Conservation (phyloP, 2,888 invertebrate genomes). For the Brachypalpus laphriformis region DNA sequence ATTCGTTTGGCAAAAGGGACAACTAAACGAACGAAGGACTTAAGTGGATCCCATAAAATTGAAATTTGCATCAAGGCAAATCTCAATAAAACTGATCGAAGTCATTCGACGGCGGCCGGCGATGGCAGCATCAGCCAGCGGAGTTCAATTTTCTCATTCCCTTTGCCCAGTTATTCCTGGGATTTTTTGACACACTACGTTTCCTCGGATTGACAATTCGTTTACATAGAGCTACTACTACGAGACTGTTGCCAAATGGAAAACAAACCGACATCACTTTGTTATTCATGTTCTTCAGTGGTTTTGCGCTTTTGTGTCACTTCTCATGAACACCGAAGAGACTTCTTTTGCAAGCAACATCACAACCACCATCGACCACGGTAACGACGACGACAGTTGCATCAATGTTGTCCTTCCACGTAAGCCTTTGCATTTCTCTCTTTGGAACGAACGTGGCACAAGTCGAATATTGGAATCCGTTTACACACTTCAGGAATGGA, state of each 20-base stretch:
- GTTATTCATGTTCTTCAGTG: conserved; percentile 72
- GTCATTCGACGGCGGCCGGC: conserved; percentile 45
- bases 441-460: conserved; percentile 20
- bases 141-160: conserved; percentile 17
- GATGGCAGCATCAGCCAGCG: not conserved
- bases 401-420: conserved; percentile 44
- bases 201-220: conserved; percentile 63
- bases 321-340: conserved; percentile 48
- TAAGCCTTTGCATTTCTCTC: conserved; percentile 29
- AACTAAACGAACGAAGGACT: conserved; percentile 63
- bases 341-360: conserved; percentile 41
- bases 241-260: conserved; percentile 39
- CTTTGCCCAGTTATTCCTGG: conserved; percentile 5
- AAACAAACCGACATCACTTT: conserved; percentile 63
- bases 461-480: conserved; percentile 56
- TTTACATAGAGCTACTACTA: conserved; percentile 57
- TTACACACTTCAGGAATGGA: conserved; percentile 68
- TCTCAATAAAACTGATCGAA: conserved; percentile 74
- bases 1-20: conserved; percentile 51
- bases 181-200: conserved; percentile 50
- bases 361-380: conserved; percentile 1
- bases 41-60: conserved; percentile 73
- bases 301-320: conserved; percentile 70
- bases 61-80: conserved; percentile 73
- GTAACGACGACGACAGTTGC: conserved; percentile 21